Base-by-base conservation (phyloP, 1,140 invertebrate species). In the Ips nitidus region DNA sequence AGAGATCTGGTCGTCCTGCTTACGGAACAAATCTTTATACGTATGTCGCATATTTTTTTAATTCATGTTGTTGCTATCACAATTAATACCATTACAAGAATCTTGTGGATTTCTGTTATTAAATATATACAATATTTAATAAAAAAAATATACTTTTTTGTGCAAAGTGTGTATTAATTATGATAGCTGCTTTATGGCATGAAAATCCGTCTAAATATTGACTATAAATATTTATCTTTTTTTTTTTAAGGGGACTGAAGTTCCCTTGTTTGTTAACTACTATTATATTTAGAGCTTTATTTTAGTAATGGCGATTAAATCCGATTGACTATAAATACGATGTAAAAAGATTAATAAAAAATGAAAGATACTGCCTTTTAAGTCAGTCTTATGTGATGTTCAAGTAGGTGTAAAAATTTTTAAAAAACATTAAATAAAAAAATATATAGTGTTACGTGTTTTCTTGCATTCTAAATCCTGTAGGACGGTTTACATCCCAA, bases 211-310 rank as follows among this genome's bases (percentile, higher is more conserved):
- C 22, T 22, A 22, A 22, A 22, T 22, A 22, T 22, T 22, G 22
- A 22, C 22, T 22, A 22, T 22, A 22, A 22, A 22, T 22, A 22
- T 22, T 22, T 22, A 22, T 22, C 22, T 22, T 22, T 22, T 22
- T 22, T 22, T 22, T 22, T 22, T 22, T 22, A 22, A 22, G 45
- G 66, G 38, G 56, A 41, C 60, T 57, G 60, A 50, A 41, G 41
- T 59, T 68, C 40, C 58, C 22, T 22, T 50, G 7, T 43, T 59
- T 60, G 45, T 50, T 50, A 57, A 40, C 22, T 50, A 57, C 36
- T 58, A 58, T 66, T 66, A 58, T 66, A 58, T 66, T 66, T 66
- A 66, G 45, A 66, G 53, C 53, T 52, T 66, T 52, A 66, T 66
- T 58, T 47, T 50, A 66, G 56, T 57, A 57, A 66, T 39, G 3